Evolutionary conservation across 2,888 invertebrate genomes (phyloP).

Genomic region (Malachius bipustulatus): DNA sequence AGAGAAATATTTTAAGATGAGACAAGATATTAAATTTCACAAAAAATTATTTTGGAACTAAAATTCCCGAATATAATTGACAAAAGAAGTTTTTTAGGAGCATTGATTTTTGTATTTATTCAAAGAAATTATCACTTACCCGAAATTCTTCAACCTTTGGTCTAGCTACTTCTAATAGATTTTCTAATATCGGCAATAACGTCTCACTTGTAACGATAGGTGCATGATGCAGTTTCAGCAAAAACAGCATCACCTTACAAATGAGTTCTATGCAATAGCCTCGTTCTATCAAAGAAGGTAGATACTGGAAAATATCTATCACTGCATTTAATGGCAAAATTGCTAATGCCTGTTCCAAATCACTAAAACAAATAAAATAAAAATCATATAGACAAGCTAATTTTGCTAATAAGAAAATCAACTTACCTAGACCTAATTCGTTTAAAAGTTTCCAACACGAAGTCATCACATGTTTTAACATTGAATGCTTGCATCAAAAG

Average conservation of each 20-base stretch:
- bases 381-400: slow-evolving; percentile 6
- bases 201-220: slow-evolving; percentile 64
- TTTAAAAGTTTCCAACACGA: slow-evolving; percentile 65
- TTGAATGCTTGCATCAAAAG: slow-evolving; percentile 73
- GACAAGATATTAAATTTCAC: too few relatives aligned
- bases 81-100: too few relatives aligned
- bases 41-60: too few relatives aligned
- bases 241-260: slow-evolving; percentile 63
- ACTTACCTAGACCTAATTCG: slow-evolving; percentile 68
- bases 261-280: slow-evolving; percentile 66
- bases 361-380: slow-evolving; percentile 46
- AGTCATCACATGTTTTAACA: slow-evolving; percentile 62
- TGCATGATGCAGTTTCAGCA: slow-evolving; percentile 63
- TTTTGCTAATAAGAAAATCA: slow-evolving; percentile 10
- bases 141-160: slow-evolving; percentile 47
- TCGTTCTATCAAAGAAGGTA: slow-evolving; percentile 56
- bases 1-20: too few relatives aligned
- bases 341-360: slow-evolving; percentile 80
- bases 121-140: slow-evolving; percentile 37
- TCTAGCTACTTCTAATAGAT: slow-evolving; percentile 45
- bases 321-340: slow-evolving; percentile 75
- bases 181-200: slow-evolving; percentile 52
- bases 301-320: slow-evolving; percentile 59
- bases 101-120: too few relatives aligned
- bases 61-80: too few relatives aligned